Conservation (phyloP, 2,797 vertebrate genomes). For the Anolis apletophallus region DNA sequence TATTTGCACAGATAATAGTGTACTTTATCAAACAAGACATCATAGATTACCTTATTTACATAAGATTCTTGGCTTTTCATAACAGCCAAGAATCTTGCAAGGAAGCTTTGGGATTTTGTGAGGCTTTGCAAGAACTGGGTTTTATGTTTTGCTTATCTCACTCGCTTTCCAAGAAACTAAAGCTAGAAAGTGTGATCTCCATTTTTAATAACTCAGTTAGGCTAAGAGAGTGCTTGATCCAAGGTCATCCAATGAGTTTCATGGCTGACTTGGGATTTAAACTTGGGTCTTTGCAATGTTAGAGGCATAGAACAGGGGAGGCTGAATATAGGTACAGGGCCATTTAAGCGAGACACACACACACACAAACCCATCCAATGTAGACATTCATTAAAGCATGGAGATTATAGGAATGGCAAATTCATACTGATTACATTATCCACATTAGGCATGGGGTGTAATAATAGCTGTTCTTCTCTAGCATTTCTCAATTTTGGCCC, state of each 20-base stretch:
- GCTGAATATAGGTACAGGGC: background rate
- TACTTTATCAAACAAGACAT: slow-evolving; percentile 34
- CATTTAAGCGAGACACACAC: background rate
- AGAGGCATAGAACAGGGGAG: background rate
- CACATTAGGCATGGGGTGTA: background rate
- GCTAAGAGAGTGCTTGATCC: background rate
- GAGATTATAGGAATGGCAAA: background rate
- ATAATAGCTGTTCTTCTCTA: background rate
- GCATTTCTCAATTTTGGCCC: too few species aligned
- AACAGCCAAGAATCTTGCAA: background rate
- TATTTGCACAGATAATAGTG: slow-evolving; percentile 9
- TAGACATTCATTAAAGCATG: background rate
- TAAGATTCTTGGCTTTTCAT: too few species aligned
- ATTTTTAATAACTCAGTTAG: background rate
- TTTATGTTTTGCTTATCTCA: background rate
- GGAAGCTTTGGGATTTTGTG: background rate
- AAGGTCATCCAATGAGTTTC: background rate
- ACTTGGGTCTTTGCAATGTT: background rate
- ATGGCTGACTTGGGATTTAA: background rate
- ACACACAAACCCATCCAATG: background rate
- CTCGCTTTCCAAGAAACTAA: background rate
- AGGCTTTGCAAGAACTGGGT: background rate
- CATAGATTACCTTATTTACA: background rate
- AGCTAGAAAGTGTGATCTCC: too few species aligned
- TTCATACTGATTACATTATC: background rate